These are phyloP conservation scores for Amiota minor DNA, from an alignment of 2,888 invertebrate genomes.

Conservation along the genomic window DNA sequence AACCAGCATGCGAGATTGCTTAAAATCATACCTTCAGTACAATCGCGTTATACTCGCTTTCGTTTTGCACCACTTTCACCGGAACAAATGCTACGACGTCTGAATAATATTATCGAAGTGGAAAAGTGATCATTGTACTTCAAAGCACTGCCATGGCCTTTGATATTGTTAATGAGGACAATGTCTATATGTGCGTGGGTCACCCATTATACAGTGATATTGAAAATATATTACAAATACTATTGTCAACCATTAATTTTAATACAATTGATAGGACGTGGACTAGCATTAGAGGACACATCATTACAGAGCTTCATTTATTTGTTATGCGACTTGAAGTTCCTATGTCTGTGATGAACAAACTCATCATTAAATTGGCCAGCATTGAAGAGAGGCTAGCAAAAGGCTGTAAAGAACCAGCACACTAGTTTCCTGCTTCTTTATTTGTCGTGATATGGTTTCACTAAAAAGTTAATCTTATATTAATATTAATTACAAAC, in stretches of 20 bases:
- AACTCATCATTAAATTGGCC: conserved; percentile 89
- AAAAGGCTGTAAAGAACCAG: conserved; percentile 89
- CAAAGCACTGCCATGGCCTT: conserved; percentile 97
- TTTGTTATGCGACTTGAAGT: conserved; percentile 92
- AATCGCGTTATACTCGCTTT: conserved; percentile 97
- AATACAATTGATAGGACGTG: conserved; percentile 84
- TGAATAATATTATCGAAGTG: conserved; percentile 86
- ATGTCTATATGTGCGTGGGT: conserved; percentile 95
- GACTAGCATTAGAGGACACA: conserved; percentile 93
- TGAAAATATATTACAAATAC: conserved; percentile 88
- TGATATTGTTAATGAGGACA: conserved; percentile 89
- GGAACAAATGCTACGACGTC: conserved; percentile 90
- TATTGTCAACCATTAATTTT: conserved; percentile 74
- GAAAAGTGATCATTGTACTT: conserved; percentile 95
- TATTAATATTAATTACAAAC: too few relatives aligned
- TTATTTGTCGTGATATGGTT: conserved; percentile 79
- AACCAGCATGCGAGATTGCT: too few relatives aligned
- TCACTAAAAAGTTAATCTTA: conserved; percentile 61
- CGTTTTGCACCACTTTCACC: conserved; percentile 92
- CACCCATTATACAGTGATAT: conserved; percentile 94
- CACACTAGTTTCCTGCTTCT: conserved; percentile 92
- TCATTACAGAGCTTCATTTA: conserved; percentile 91
- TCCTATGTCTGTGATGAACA: conserved; percentile 84
- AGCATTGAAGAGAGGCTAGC: conserved; percentile 90
- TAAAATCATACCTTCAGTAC: conserved; percentile 98